Evolutionary conservation across 2,888 invertebrate genomes (phyloP).

Genomic region (Agrochola litura): DNA sequence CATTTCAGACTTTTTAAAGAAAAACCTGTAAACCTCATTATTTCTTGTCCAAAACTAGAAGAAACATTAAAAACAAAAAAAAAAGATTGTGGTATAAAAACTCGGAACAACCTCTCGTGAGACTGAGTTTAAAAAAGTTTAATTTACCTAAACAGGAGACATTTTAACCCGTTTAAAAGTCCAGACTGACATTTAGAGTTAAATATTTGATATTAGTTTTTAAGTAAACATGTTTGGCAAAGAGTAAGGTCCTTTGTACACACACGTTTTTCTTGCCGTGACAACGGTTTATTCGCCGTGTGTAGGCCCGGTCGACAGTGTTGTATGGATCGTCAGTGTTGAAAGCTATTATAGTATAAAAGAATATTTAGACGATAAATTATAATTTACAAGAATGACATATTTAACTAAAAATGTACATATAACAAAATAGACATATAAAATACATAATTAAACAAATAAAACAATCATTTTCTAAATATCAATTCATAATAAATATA

Average conservation of each 20-base stretch:
- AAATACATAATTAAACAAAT: too few relatives aligned
- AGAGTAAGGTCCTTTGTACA: background rate
- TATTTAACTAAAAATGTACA: too few relatives aligned
- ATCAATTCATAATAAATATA: too few relatives aligned
- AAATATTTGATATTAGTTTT: conserved; percentile 44
- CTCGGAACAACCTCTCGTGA: conserved; percentile 13
- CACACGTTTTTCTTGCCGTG: too few relatives aligned
- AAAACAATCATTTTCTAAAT: too few relatives aligned
- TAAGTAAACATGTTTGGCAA: conserved; percentile 44
- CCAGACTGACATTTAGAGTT: conserved; percentile 23
- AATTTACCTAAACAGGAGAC: conserved; percentile 34
- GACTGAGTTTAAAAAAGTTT: conserved; percentile 46
- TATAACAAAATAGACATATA: too few relatives aligned
- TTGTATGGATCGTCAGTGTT: too few relatives aligned
- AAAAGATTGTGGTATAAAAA: conserved; percentile 2
- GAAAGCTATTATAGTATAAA: too few relatives aligned
- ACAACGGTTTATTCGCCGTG: too few relatives aligned
- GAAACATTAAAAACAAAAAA: conserved; percentile 23
- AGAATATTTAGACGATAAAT: too few relatives aligned
- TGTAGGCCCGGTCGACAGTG: too few relatives aligned
- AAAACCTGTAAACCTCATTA: background rate
- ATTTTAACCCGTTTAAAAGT: conserved; percentile 47
- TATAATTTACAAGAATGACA: too few relatives aligned
- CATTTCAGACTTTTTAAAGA: background rate
- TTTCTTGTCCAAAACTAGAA: conserved; percentile 25